Evolutionary conservation across 1,140 invertebrate genomes (phyloP), one percentile per base, ranked within the genome.

Genomic region (Acromyrmex echinatior): DNA sequence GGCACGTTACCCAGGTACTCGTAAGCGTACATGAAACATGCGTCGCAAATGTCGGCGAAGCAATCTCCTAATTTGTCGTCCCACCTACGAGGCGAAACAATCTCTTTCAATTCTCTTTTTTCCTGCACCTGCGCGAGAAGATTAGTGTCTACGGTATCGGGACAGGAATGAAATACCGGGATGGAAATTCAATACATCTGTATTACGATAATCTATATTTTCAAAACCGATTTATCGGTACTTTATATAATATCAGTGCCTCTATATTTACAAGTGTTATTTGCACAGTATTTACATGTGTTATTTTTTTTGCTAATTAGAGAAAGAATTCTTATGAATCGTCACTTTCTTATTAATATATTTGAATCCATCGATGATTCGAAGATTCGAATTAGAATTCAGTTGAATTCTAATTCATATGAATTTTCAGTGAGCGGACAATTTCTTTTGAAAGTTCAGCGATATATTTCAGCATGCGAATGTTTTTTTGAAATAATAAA

Each of bases 41-140:
- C 98, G 95, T 98, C 98, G 92, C 98, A 99, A 91, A 99, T 99
- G 94, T 99, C 98, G 0, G 97, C 98, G 93, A 97, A 99, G 93
- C 99, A 99, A 93, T 99, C 97, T 82, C 97, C 97, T 25, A 97
- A 92, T 87, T 97, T 97, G 18, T 97, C 96, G 94, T 99, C 98
- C 99, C 98, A 98, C 86, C 97, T 96, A 88, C 66, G 86, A 89
- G 58, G 21, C 25, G 28, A 25, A 82, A 76, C 56, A 62, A 82
- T 82, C 79, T 73, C 25, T 71, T 60, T 73, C 79, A 82, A 73
- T 73, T 73, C 14, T 58, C 45, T 62, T 74, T 49, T 73, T 58
- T 74, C 71, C 31, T 45, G 21, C 73, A 76, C 51, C 73, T 76
- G 73, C 56, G 35, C 10, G 56, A 76, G 35, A 45, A 76, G 6